These are phyloP conservation scores for Neodon shergylaensis DNA, from an alignment of 2,113 vertebrate species.

Conservation along the genomic window DNA sequence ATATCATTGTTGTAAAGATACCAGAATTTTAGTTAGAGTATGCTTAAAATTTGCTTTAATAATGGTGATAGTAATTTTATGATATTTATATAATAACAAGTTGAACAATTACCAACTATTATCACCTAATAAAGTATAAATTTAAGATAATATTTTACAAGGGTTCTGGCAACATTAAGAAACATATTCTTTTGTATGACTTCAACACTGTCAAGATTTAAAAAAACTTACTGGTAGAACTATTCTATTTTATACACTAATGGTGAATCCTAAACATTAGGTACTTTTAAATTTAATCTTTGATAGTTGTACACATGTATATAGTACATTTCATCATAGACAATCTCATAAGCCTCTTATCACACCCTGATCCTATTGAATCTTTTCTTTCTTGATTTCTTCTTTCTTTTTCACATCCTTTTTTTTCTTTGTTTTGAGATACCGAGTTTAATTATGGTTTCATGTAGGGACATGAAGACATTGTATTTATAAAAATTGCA, in stretches of 20 bases:
- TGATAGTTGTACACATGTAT: neutral
- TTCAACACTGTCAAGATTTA: neutral
- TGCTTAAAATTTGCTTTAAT: neutral
- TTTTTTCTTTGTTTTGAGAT: neutral
- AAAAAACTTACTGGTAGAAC: constrained; percentile 8
- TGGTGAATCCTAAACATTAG: neutral
- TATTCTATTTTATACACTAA: neutral
- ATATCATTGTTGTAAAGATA: neutral
- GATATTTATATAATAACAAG: neutral
- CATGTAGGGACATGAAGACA: too few relatives aligned
- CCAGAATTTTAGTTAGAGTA: neutral
- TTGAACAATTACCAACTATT: neutral
- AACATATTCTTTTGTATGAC: neutral
- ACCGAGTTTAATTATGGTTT: neutral
- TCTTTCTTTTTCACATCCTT: neutral
- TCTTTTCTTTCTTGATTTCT: neutral
- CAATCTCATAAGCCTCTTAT: neutral
- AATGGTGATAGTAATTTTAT: neutral
- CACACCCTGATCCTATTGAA: neutral
- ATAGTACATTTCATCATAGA: neutral
- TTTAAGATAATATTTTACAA: constrained; percentile 1
- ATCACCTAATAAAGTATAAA: neutral
- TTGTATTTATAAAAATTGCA: neutral
- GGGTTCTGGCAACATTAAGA: neutral
- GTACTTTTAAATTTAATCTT: neutral